Conservation (phyloP, 1,140 invertebrate genomes). For the Brachionus manjavacas region DNA sequence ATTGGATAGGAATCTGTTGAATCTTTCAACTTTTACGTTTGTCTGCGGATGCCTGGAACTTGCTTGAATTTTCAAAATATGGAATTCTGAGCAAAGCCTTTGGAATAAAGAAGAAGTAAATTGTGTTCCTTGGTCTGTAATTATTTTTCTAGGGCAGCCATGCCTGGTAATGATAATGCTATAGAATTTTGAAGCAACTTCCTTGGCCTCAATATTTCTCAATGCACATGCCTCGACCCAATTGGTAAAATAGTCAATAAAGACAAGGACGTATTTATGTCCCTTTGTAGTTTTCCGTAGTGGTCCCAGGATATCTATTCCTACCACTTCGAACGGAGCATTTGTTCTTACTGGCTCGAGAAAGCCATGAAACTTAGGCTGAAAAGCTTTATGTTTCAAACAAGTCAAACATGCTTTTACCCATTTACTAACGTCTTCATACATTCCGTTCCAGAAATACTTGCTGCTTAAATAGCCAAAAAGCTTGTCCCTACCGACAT, state of each 20-base stretch:
- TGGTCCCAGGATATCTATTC: slow-evolving; percentile 45
- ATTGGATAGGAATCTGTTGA: background rate
- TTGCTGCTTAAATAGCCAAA: background rate
- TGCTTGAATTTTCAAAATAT: slow-evolving; percentile 44
- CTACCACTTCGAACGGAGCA: background rate
- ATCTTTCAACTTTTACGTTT: slow-evolving; percentile 45
- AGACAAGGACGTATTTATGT: too few species aligned
- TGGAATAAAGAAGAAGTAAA: background rate
- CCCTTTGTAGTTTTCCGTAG: too few species aligned
- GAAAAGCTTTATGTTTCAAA: background rate
- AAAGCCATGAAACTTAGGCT: background rate
- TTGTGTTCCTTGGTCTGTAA: background rate
- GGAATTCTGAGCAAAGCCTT: background rate
- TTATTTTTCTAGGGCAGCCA: background rate
- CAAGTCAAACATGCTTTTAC: background rate
- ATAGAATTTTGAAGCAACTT: too few species aligned
- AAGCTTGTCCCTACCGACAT: background rate
- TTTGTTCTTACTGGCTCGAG: background rate
- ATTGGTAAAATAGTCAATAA: too few species aligned
- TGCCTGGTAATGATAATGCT: too few species aligned
- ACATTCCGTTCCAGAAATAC: background rate
- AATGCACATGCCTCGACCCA: too few species aligned
- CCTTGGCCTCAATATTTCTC: too few species aligned
- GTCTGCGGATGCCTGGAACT: slow-evolving; percentile 45
- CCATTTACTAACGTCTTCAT: background rate